Percentiles rank a stretch among this genome's conserved stretches.
These are phyloP conservation scores for Leuciscus idus DNA, from an alignment of 2,113 vertebrate species.

Conservation along the genomic window DNA sequence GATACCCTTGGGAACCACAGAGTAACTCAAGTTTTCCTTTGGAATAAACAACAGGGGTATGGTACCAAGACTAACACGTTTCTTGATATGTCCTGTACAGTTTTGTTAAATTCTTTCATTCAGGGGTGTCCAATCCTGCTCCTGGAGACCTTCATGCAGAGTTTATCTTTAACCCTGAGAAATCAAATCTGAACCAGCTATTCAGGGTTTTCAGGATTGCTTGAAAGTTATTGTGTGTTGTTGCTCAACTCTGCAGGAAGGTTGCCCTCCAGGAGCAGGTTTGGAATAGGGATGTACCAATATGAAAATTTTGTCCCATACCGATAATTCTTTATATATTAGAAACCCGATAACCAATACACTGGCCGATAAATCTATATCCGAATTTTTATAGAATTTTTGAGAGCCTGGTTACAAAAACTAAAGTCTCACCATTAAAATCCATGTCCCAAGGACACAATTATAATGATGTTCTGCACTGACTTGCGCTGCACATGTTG, in stretches of 20 bases:
- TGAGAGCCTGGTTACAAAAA: too few species aligned
- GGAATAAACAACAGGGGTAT: neutral
- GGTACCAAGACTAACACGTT: neutral
- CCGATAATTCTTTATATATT: too few species aligned
- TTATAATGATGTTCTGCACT: too few species aligned
- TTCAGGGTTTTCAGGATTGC: neutral
- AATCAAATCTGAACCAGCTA: neutral
- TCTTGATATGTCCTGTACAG: neutral
- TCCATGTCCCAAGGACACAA: too few species aligned
- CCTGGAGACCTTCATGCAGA: neutral
- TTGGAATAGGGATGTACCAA: too few species aligned
- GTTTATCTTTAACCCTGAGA: neutral
- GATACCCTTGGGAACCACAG: conserved; percentile 7
- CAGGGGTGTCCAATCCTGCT: neutral
- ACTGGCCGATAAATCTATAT: too few species aligned
- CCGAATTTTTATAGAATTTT: too few species aligned
- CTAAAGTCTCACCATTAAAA: too few species aligned
- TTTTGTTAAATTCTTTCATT: neutral
- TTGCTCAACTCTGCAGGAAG: neutral
- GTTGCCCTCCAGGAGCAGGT: neutral
- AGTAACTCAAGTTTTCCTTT: conserved; percentile 15
- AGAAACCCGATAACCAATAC: too few species aligned
- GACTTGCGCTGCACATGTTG: too few species aligned
- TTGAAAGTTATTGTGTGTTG: neutral
- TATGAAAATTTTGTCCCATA: too few species aligned